These are phyloP conservation scores for Camptogramma bilineatum DNA, from an alignment of 2,888 invertebrate genomes.

Conservation along the genomic window DNA sequence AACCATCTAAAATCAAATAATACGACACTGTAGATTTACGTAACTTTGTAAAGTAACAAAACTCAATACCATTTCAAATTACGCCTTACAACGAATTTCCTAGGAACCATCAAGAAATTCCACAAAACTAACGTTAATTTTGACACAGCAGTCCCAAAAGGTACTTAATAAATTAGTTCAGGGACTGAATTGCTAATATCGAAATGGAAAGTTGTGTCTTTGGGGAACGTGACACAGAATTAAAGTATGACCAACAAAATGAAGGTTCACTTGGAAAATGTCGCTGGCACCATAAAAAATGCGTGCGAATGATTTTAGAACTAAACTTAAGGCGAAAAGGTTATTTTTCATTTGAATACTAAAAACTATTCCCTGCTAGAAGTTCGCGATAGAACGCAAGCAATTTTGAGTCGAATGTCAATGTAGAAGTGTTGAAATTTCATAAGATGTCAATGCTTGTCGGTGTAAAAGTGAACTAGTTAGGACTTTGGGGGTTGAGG, in stretches of 20 bases:
- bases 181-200: constrained; percentile 54
- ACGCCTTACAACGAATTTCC: constrained; percentile 5
- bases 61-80: constrained; percentile 12
- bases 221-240: constrained; percentile 34
- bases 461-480: constrained; percentile 30
- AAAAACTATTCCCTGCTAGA: not conserved
- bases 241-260: constrained; percentile 10
- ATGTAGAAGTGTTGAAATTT: constrained; percentile 12
- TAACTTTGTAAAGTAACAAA: not conserved
- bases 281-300: not conserved
- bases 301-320: constrained; percentile 15
- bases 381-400: constrained; percentile 2
- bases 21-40: not conserved
- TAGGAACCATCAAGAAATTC: constrained; percentile 21
- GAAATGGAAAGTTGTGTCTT: constrained; percentile 54
- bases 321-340: constrained; percentile 18
- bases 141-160: constrained; percentile 46
- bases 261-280: constrained; percentile 11
- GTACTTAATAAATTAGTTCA: constrained; percentile 55
- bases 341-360: constrained; percentile 14
- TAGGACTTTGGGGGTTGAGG: constrained; percentile 39
- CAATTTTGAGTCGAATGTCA: constrained; percentile 17
- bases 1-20: too few relatives aligned
- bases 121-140: constrained; percentile 46
- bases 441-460: not conserved